Conservation (phyloP, 2,888 invertebrate species). For the Sipha maydis region DNA sequence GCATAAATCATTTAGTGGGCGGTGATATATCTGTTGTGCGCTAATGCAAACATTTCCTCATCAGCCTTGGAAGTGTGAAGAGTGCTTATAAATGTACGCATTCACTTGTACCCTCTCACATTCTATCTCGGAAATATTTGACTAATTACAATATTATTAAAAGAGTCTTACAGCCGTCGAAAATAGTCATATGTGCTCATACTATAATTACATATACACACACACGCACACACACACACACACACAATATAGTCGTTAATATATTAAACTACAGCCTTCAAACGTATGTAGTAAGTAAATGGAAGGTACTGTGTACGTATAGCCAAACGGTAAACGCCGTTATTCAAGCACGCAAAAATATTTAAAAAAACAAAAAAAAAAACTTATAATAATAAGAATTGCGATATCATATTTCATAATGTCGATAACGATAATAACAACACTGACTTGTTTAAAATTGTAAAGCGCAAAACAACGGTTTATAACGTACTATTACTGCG, state of each 20-base stretch:
- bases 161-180: background rate
- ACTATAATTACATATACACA: background rate
- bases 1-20: slow-evolving; percentile 29
- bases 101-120: slow-evolving; percentile 35
- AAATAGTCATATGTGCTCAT: background rate
- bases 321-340: slow-evolving; percentile 7
- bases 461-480: background rate
- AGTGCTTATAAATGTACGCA: background rate
- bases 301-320: background rate
- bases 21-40: background rate
- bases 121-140: slow-evolving; percentile 21
- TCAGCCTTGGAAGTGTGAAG: background rate
- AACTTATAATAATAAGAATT: background rate
- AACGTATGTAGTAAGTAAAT: too few species aligned
- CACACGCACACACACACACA: background rate
- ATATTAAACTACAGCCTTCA: too few species aligned
- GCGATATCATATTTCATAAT: slow-evolving; percentile 15
- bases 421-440: background rate
- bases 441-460: background rate
- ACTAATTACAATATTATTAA: background rate
- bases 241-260: background rate
- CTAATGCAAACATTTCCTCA: background rate
- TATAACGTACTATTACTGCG: background rate
- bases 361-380: background rate
- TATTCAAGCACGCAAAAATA: background rate